Conservation (phyloP, 2,113 vertebrate genomes). For the Zosterops borbonicus region DNA sequence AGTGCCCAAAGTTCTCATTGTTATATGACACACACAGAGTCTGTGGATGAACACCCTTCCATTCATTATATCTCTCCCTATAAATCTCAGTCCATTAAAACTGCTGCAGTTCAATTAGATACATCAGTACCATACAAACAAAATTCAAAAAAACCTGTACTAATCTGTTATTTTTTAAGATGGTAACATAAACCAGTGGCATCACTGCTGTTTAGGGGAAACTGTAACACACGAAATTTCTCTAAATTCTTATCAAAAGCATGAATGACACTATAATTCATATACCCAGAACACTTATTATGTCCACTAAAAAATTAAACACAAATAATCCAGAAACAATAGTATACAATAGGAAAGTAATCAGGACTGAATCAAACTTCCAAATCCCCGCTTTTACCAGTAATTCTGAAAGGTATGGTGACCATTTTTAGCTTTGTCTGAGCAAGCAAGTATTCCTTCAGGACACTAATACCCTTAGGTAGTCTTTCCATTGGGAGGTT, state of each 20-base stretch:
- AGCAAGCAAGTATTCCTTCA: background rate
- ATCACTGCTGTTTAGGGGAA: background rate
- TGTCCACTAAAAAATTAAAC: background rate
- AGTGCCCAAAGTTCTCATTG: background rate
- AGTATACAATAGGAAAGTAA: background rate
- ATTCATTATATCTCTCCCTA: background rate
- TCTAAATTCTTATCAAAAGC: background rate
- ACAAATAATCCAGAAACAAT: background rate
- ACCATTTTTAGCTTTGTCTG: background rate
- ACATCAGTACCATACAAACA: background rate
- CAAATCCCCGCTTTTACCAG: background rate
- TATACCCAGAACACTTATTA: background rate
- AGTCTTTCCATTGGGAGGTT: background rate
- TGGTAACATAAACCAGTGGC: background rate
- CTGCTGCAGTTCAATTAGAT: background rate
- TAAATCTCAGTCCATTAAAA: background rate
- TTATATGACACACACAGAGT: background rate
- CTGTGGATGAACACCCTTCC: background rate
- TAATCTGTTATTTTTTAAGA: background rate
- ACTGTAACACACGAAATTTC: background rate
- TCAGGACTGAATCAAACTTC: background rate
- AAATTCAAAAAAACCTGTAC: fast-evolving
- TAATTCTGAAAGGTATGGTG: background rate
- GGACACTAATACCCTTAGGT: background rate
- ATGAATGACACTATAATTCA: background rate